Percentiles rank a stretch among this genome's conserved stretches.
phyloP scores from a whole-genome alignment of 2,888 invertebrate genomes.

The Cephus runcator region DNA sequence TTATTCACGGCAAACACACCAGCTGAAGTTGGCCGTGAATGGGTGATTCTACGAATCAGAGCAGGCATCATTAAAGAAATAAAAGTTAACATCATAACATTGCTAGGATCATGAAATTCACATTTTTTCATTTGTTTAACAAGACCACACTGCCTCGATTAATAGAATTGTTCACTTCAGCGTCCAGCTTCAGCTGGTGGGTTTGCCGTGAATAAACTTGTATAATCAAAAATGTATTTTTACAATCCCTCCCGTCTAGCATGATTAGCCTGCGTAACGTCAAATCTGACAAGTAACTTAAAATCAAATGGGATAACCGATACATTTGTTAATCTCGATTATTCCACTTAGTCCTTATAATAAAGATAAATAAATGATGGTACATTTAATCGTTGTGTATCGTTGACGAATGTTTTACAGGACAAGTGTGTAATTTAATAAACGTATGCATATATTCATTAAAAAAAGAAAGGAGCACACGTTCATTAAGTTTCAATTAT shows the following conservation, averaged over 20 bases:
- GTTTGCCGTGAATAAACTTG: too few relatives aligned
- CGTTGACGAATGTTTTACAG: neutral
- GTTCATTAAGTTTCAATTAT: conserved; percentile 1
- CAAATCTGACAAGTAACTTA: neutral
- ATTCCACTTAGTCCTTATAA: neutral
- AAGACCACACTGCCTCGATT: too few relatives aligned
- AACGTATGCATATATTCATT: neutral
- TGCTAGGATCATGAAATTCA: too few relatives aligned
- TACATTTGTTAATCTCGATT: neutral
- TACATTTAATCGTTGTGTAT: neutral
- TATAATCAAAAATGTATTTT: neutral
- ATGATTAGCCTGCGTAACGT: neutral
- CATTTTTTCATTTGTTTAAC: too few relatives aligned
- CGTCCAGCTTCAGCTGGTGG: too few relatives aligned
- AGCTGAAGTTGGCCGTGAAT: too few relatives aligned
- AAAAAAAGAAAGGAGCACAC: neutral
- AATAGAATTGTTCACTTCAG: too few relatives aligned
- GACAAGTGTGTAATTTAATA: neutral
- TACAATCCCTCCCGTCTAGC: neutral
- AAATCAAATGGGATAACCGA: neutral
- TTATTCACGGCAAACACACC: too few relatives aligned
- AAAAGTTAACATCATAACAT: too few relatives aligned
- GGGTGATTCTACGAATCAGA: too few relatives aligned
- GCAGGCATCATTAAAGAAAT: too few relatives aligned
- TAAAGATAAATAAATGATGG: neutral